Base-by-base conservation (phyloP, 2,113 vertebrate species). In the Opisthocomus hoazin region DNA sequence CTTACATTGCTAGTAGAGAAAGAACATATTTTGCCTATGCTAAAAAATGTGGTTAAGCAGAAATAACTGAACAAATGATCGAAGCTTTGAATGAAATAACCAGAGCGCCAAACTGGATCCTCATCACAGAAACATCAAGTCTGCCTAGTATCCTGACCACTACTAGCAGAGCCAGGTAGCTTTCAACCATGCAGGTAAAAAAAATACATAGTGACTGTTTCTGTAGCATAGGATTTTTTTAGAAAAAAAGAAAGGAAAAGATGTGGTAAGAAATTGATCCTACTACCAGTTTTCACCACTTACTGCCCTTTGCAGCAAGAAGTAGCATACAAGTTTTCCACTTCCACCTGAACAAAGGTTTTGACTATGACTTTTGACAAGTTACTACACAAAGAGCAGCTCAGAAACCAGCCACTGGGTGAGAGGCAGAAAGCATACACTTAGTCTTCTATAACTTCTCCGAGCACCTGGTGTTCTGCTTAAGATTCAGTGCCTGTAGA, bases 401-500 rank as follows among this genome's bases (percentile, higher is more conserved):
- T 87, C 76, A 64, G 64, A 92, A 73, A 65, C 6, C 51, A 87
- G 66, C 19, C 57, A 84, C n/a, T 39, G 75, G 19, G 92, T 71
- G 56, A 94, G 60, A 74, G 48, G 39, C 20, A 70, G 34, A 70
- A 90, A 84, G 17, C 2, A 2, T 46, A 89, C 32, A 54, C 43
- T 15, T 63, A 32, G 84, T 39, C 36, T 89, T 95, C 86, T 53
- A 23, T 32, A 93, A 88, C 85, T 87, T 84, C 41, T 66, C 36
- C 2, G 3, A 94, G 73, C 69, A 95, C 88, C 79, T 84, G 73
- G 79, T 75, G 51, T 60, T 96, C 95, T 93, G 76, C 64, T 95
- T 95, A 90, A 71, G 48, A 96, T 81, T 90, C 92, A 84, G 64
- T 37, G 71, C 41, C 64, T 89, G 83, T 41, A 90, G 83, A 95